Percentiles rank a stretch among this genome's conserved stretches.
Evolutionary conservation across 2,113 vertebrate species (phyloP).

Genomic region (Cettia cetti): DNA sequence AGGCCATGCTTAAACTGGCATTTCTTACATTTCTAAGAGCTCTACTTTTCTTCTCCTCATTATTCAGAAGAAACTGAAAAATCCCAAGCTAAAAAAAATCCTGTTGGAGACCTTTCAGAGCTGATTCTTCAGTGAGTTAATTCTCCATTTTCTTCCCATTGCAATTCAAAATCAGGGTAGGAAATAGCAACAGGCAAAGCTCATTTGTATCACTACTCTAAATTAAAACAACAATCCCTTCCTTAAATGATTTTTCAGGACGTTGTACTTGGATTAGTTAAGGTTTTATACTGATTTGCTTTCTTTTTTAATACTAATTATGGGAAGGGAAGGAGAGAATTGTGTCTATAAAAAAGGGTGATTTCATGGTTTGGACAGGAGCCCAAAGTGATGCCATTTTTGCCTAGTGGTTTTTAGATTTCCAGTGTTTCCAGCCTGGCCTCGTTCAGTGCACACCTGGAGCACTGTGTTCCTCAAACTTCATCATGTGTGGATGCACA

Average conservation of each 20-base stretch:
- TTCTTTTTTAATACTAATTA: not conserved
- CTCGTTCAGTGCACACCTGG: not conserved
- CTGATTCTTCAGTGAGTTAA: not conserved
- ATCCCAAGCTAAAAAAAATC: not conserved
- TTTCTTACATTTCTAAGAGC: not conserved
- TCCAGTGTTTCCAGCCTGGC: not conserved
- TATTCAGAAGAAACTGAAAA: not conserved
- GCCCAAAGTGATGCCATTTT: not conserved
- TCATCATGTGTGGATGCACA: rapidly evolving
- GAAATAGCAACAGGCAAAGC: not conserved
- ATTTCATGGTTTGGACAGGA: not conserved
- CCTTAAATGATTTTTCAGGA: not conserved
- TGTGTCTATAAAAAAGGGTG: not conserved
- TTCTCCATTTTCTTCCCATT: not conserved
- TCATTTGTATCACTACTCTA: not conserved
- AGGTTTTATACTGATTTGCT: not conserved
- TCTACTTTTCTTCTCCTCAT: not conserved
- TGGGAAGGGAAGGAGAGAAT: not conserved
- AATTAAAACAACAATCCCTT: not conserved
- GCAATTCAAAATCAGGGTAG: not conserved
- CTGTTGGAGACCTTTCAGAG: not conserved
- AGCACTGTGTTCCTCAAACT: not conserved
- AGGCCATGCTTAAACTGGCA: not conserved
- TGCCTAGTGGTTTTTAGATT: not conserved
- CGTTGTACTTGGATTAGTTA: not conserved